Evolutionary conservation across 2,113 vertebrate species (phyloP).

Genomic region (Gymnocephalus cernua): DNA sequence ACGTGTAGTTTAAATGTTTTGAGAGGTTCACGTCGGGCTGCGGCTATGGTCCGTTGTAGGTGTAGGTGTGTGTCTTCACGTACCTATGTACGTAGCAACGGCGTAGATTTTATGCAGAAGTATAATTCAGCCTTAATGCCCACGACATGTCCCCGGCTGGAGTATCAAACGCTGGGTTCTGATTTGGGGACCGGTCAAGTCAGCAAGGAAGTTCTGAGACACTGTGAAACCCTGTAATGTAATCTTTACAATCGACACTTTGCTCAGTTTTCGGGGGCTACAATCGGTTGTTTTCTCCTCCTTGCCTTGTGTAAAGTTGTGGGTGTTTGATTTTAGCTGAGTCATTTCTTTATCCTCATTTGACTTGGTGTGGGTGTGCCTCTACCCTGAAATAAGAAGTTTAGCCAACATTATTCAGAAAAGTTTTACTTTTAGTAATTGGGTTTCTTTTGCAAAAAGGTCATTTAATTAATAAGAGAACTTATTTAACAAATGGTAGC

Average conservation of each 20-base stretch:
- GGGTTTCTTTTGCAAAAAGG: background rate
- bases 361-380: slow-evolving; percentile 6
- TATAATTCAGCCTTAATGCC: too few species aligned
- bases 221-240: slow-evolving; percentile 33
- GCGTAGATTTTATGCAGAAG: too few species aligned
- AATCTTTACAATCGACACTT: slow-evolving; percentile 35
- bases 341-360: background rate
- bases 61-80: too few species aligned
- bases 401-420: slow-evolving; percentile 21
- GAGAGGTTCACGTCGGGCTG: too few species aligned
- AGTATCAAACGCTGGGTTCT: slow-evolving; percentile 56
- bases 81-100: too few species aligned
- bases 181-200: slow-evolving; percentile 42
- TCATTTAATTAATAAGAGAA: slow-evolving; percentile 34
- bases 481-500: background rate
- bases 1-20: too few species aligned
- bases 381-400: slow-evolving; percentile 6
- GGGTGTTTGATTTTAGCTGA: slow-evolving; percentile 7
- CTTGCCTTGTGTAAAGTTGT: background rate
- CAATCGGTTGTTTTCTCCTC: slow-evolving; percentile 8
- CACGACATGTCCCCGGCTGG: slow-evolving; percentile 14
- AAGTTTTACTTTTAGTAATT: slow-evolving; percentile 5
- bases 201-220: slow-evolving; percentile 39
- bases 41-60: too few species aligned
- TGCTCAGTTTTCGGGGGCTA: slow-evolving; percentile 19